Base-by-base conservation (phyloP, 2,113 vertebrate genomes). In the Synodontis membranacea region DNA sequence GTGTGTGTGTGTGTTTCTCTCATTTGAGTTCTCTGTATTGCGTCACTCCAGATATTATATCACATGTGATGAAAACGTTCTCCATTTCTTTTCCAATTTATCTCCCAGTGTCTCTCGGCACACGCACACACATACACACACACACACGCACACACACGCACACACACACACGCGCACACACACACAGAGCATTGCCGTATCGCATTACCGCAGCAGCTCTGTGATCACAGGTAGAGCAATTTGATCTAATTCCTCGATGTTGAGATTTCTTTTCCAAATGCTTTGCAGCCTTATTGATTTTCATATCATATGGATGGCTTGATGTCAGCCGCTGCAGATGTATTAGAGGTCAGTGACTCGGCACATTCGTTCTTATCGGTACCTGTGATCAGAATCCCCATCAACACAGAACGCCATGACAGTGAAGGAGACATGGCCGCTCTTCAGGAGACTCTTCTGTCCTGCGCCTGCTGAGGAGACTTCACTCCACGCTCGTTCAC, bases 281-380 rank as follows among this genome's bases (percentile, higher is more conserved):
- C 84, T 86, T 84, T 80, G 81, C 85, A 84, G 88, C 52, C 60
- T 34, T 80, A 86, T 89, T 75, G 85, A 86, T 89, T 89, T 86
- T 86, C 79, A 74, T 84, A 89, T 89, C 88, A 84, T 79, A 89
- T 89, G 84, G 88, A 88, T 84, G 84, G 81, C 42, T 86, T 74
- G 60, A 83, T 88, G 80, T 88, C 81, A 80, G 74, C 70, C 60
- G 82, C 60, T 84, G 76, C 82, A 86, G 88, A 83, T 75, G 58
- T 80, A 80, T 80, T 83, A 86, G 88, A 89, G 88, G 88, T 86
- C 85, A 86, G 37, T 75, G 81, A 86, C 75, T 74, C 15, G 64
- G 76, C 81, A 80, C 82, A 62, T 42, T n/a, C 56, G 39, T 72
- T 34, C 78, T 84, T 85, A 78, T 52, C 44, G n/a, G 60, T 82